Conservation (phyloP, 2,113 vertebrate species). For the Uria lomvia region DNA sequence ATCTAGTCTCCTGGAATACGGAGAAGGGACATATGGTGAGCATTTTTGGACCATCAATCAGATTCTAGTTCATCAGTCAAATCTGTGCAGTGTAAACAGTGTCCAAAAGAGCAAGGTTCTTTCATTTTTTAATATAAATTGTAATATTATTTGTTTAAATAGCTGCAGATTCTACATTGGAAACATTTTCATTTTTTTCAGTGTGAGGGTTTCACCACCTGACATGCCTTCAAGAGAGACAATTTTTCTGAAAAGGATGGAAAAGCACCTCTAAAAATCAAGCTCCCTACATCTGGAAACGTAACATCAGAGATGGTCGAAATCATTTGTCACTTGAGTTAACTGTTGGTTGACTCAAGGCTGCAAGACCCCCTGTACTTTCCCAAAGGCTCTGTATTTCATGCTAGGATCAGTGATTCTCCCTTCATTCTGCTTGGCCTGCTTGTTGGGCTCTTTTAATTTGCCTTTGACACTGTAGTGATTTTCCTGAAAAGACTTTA, state of each 20-base stretch:
- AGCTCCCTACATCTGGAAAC: neutral
- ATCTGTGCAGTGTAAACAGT: constrained; percentile 23
- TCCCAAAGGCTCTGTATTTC: neutral
- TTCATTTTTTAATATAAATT: neutral
- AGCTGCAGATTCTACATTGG: neutral
- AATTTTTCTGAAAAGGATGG: neutral
- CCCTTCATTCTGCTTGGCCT: neutral
- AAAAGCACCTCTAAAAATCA: neutral
- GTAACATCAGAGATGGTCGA: neutral
- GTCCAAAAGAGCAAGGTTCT: neutral
- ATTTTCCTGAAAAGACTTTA: neutral
- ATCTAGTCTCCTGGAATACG: constrained; percentile 21
- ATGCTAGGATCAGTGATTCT: neutral
- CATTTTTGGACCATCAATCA: constrained; percentile 41
- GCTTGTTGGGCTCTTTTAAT: neutral
- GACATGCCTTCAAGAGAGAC: neutral
- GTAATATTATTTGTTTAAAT: neutral
- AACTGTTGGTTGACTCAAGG: neutral
- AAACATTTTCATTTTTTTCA: neutral
- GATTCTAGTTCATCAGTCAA: neutral
- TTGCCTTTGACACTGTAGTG: neutral
- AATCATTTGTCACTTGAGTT: neutral
- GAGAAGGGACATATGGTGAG: constrained; percentile 26
- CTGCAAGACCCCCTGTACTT: neutral
- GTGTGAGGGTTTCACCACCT: neutral